phyloP scores from a whole-genome alignment of 2,113 vertebrate species.

The Coreoperca whiteheadi region DNA sequence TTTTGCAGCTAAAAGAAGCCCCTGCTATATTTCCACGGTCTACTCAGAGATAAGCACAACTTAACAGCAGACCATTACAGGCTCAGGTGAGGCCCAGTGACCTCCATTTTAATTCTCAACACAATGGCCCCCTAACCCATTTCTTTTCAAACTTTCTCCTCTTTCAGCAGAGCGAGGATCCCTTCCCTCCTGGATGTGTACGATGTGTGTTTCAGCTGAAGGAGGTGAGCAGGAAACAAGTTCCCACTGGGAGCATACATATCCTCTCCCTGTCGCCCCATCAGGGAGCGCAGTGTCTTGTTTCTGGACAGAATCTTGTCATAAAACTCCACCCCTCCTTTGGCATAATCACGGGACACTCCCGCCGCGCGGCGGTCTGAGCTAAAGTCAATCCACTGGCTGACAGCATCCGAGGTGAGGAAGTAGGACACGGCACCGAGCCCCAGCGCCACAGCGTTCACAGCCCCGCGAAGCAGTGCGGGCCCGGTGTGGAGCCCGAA shows the following conservation, averaged over 20 bases:
- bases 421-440: slow-evolving; percentile 85
- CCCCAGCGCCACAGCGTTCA: slow-evolving; percentile 80
- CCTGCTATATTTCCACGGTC: background rate
- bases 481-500: slow-evolving; percentile 86
- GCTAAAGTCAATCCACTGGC: slow-evolving; percentile 86
- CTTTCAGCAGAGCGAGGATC: slow-evolving; percentile 84
- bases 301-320: slow-evolving; percentile 91
- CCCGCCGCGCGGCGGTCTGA: slow-evolving; percentile 86
- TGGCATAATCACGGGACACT: slow-evolving; percentile 87
- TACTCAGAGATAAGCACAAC: background rate
- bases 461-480: slow-evolving; percentile 75
- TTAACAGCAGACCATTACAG: background rate
- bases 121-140: background rate
- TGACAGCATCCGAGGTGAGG: slow-evolving; percentile 84
- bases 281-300: slow-evolving; percentile 85
- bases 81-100: background rate
- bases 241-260: slow-evolving; percentile 92
- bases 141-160: slow-evolving; percentile 63
- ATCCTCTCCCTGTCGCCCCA: slow-evolving; percentile 88
- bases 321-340: slow-evolving; percentile 94
- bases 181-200: slow-evolving; percentile 90
- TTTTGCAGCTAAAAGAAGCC: background rate
- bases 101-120: background rate
- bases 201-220: slow-evolving; percentile 89
- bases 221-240: slow-evolving; percentile 87